These are phyloP conservation scores for Calephelis perditalis DNA, from an alignment of 2,888 invertebrate genomes.

Conservation along the genomic window DNA sequence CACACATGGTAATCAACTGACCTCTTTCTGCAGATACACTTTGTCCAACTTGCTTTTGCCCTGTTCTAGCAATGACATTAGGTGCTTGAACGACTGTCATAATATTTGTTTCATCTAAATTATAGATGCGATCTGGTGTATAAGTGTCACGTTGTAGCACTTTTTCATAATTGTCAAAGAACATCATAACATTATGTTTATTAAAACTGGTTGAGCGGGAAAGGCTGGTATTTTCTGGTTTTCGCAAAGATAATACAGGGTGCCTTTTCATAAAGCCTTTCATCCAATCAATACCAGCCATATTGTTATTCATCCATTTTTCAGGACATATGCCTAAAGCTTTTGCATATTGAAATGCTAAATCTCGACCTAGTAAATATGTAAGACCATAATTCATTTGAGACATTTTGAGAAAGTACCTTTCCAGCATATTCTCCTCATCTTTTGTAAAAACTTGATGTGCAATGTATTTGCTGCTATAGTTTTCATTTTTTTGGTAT, in stretches of 20 bases:
- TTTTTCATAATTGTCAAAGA: slow-evolving; percentile 21
- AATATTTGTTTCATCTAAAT: slow-evolving; percentile 36
- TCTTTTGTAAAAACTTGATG: slow-evolving; percentile 9
- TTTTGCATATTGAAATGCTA: slow-evolving; percentile 4
- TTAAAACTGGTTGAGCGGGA: slow-evolving; percentile 20
- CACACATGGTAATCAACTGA: slow-evolving; percentile 31
- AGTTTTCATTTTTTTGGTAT: slow-evolving; percentile 6
- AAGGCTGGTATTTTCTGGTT: slow-evolving; percentile 18
- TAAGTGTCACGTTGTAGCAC: slow-evolving; percentile 18
- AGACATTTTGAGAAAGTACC: slow-evolving; percentile 1
- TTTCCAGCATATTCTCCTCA: slow-evolving; percentile 2
- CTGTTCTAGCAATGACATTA: slow-evolving; percentile 29
- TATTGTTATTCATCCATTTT: not conserved
- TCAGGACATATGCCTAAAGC: slow-evolving; percentile 3
- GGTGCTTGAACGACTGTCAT: slow-evolving; percentile 33
- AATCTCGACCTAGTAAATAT: not conserved
- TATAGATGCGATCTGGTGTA: slow-evolving; percentile 22
- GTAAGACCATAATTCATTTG: slow-evolving; percentile 10
- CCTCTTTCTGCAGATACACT: slow-evolving; percentile 31
- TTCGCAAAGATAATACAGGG: slow-evolving; percentile 15
- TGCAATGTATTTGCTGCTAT: not conserved
- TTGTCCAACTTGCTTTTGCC: slow-evolving; percentile 26
- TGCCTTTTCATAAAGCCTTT: slow-evolving; percentile 13
- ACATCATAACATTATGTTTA: slow-evolving; percentile 17
- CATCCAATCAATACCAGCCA: slow-evolving; percentile 14